Base-by-base conservation (phyloP, 2,888 invertebrate species). In the Drosophila anceps region DNA sequence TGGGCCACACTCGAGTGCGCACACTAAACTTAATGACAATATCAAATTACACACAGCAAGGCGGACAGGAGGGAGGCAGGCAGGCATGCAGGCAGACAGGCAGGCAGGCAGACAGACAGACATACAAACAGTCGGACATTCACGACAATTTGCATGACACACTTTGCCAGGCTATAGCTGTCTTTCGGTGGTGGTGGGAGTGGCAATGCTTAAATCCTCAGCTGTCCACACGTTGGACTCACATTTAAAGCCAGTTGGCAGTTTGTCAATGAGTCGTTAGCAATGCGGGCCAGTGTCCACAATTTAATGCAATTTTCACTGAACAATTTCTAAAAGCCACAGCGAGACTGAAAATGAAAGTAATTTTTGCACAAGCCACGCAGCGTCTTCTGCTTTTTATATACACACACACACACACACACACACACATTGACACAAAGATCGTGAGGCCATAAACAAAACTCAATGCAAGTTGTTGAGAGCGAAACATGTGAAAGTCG, bases 11-110 rank as follows among this genome's bases (percentile, higher is more conserved):
- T 86, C 79, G 89, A 86, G 89, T 86, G 89, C 89, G 73, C 84
- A 79, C 82, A 79, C 76, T 65, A 75, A 84, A 77, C 85, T 87
- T 89, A 89, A 84, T 84, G 84, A 86, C 89, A 86, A 84, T 88
- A 84, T 84, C 84, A 84, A 86, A 83, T 84, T 84, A 88, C 84
- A 74, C 58, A 48, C 57, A 50, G 20, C 44, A 31, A 43, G 43
- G 6, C 4, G 13, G 7, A 39, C 37, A 24, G 29, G n/a, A 57
- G 46, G 27, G 39, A 55, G 44, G 35, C 39, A 43, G 18, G n/a
- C 13, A 31, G 35, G 44, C 4, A 43, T 41, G 10, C 20, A 39
- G 46, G 54, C 55, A 39, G 39, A 29, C 15, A 24, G 13, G 33
- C 46, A 55, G 8, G 1, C 54, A 51, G 18, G 31, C 55, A n/a